Evolutionary conservation across 2,888 invertebrate genomes (phyloP), one percentile per base, ranked within the genome.

Genomic region (Sepiola atlantica): DNA sequence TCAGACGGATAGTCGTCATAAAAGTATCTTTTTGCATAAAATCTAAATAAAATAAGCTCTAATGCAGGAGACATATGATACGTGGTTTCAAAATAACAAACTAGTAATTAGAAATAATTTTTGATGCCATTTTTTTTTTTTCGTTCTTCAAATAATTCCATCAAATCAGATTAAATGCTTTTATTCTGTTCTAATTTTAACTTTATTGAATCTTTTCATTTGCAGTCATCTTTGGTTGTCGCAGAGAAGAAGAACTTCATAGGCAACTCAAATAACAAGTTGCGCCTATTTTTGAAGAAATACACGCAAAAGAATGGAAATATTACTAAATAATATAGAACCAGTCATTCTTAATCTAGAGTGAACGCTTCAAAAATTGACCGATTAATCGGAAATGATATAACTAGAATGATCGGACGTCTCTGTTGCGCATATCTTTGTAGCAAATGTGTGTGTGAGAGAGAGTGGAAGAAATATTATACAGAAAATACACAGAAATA

Each of bases 111-210:
- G n/a, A 77, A 32, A n/a, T 77, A 32, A 32, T 61, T 61, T 45
- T 61, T 61, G 61, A 61, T 28, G 21, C 28, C 28, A 28, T 61
- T 24, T 28, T 77, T 77, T 77, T 77, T 77, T 14, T 61, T 24
- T 12, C n/a, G 16, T 77, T 77, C n/a, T n/a, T 24, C 21, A 77
- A 77, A 77, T 77, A 77, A 77, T 77, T 77, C 77, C 77, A 77
- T 77, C 77, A 77, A 77, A 77, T n/a, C 77, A 77, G 77, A 77
- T 77, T 77, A 77, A 77, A 77, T 32, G 77, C 77, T 77, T 45
- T 77, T 18, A 77, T n/a, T 77, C n/a, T 77, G n/a, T 77, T 32
- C 77, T 77, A 77, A 77, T 77, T 77, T 77, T 77, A 32, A 77
- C n/a, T 77, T 77, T 77, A 77, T 77, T 77, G 77, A 77, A n/a